phyloP scores from a whole-genome alignment of 1,140 invertebrate species.

The Manduca sexta region DNA sequence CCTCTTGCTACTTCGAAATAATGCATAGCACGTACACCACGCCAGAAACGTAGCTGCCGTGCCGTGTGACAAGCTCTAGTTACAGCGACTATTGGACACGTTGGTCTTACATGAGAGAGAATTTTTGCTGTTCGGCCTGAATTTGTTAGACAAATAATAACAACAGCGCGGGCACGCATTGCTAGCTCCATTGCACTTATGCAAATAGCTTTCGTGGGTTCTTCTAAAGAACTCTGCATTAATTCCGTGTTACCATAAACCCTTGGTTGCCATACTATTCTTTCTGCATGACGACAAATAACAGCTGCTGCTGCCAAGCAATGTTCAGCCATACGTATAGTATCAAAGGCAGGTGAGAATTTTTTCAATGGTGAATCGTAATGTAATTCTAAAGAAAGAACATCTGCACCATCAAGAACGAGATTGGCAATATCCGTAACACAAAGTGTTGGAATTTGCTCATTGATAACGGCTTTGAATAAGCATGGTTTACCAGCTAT shows the following conservation, averaged over 20 bases:
- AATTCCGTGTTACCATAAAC: conserved; percentile 50
- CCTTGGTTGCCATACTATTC: conserved; percentile 73
- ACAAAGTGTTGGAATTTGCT: conserved; percentile 75
- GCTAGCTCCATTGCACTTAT: conserved; percentile 86
- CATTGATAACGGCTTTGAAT: conserved; percentile 78
- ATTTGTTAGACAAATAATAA: conserved; percentile 82
- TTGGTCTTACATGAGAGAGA: conserved; percentile 80
- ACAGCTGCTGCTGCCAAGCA: conserved; percentile 80
- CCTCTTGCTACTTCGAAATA: conserved; percentile 63
- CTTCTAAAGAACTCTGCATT: conserved; percentile 58
- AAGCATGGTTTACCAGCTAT: conserved; percentile 75
- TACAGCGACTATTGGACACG: conserved; percentile 83
- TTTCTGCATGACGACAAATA: conserved; percentile 77
- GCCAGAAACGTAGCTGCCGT: conserved; percentile 80
- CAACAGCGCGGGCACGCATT: conserved; percentile 77
- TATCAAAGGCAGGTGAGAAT: conserved; percentile 48
- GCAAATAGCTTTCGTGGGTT: conserved; percentile 82
- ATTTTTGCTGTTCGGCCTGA: conserved; percentile 81
- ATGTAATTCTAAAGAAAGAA: conserved; percentile 74
- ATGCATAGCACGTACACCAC: conserved; percentile 82
- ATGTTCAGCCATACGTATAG: conserved; percentile 59
- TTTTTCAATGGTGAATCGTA: conserved; percentile 79
- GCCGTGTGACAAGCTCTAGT: conserved; percentile 79
- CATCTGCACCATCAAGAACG: conserved; percentile 80
- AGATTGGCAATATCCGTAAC: conserved; percentile 79